Evolutionary conservation across 2,113 vertebrate genomes (phyloP), one percentile per base, ranked within the genome.

Genomic region (Desmodus rotundus): DNA sequence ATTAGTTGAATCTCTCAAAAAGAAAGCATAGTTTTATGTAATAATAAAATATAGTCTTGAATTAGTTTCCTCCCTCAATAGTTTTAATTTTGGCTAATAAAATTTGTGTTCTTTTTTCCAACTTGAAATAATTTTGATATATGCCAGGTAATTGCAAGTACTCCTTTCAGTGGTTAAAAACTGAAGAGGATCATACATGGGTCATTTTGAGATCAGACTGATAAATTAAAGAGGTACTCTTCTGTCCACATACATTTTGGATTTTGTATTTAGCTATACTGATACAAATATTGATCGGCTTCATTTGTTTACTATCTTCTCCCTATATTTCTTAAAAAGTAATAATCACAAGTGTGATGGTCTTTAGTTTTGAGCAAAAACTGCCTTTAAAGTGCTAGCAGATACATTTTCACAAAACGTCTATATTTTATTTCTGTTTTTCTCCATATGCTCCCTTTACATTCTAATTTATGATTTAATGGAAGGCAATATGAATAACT

Each of bases 41-140:
- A 52, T 88, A 10, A 14, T 58, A 54, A 84, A 89, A 70, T 95
- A 19, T 85, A 47, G 28, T 33, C 13, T 77, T 82, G 45, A 86
- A 5, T 85, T 43, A 22, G 11, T 73, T 95, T 95, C 90, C 36
- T 72, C 26, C 50, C 20, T 77, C 20, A 78, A 3, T 80, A 80
- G 28, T n/a, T 26, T 92, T 73, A 54, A 81, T 74, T 17, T 92
- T 95, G 58, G 28, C 9, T 58, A 85, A 33, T 90, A 17, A 89
- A 41, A 47, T 86, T 86, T 63, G 14, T 74, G 4, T 65, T 56
- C n/a, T 80, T 81, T 92, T 7, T 92, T 78, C 56, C 4, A 76
- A 8, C 24, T 93, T 87, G 50, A 96, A 77, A 67, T 95, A 82
- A 83, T 54, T 89, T 90, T 95, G 65, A 41, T 3, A 22, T 89